Evolutionary conservation across 92 coral and sea anemone species (phyloP).

Genomic region (Ricordea florida): DNA sequence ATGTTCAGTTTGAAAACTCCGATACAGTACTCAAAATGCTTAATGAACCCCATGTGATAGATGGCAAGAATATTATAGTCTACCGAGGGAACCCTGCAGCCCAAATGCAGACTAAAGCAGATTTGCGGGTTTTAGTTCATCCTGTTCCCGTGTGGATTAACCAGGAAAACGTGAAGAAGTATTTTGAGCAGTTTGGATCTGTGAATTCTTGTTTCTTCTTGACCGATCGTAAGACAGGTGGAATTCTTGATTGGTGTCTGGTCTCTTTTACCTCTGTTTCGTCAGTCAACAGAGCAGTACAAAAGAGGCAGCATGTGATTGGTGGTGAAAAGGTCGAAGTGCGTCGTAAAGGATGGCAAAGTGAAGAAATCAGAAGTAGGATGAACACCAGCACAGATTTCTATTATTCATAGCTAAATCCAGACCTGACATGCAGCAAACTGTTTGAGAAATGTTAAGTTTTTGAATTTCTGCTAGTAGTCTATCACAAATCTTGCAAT

Average conservation of each 20-base stretch:
- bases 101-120: not conserved
- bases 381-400: not conserved
- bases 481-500: too few species aligned
- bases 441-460: too few species aligned
- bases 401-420: not conserved
- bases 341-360: not conserved
- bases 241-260: constrained; percentile 16
- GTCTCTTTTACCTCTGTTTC: constrained; percentile 5
- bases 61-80: not conserved
- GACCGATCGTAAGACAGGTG: not conserved
- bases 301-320: not conserved
- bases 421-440: too few species aligned
- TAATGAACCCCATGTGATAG: not conserved
- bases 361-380: not conserved
- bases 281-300: constrained; percentile 5
- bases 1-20: not conserved
- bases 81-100: not conserved
- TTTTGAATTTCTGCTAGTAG: too few species aligned
- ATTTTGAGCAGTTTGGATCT: constrained; percentile 53
- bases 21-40: not conserved
- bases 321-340: not conserved
- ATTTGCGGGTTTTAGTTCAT: constrained; percentile 9
- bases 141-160: constrained; percentile 13
- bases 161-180: constrained; percentile 3
- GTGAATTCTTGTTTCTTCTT: constrained; percentile 18